These are phyloP conservation scores for Drosophila stalkeri DNA, from an alignment of 2,888 invertebrate genomes.

Conservation along the genomic window DNA sequence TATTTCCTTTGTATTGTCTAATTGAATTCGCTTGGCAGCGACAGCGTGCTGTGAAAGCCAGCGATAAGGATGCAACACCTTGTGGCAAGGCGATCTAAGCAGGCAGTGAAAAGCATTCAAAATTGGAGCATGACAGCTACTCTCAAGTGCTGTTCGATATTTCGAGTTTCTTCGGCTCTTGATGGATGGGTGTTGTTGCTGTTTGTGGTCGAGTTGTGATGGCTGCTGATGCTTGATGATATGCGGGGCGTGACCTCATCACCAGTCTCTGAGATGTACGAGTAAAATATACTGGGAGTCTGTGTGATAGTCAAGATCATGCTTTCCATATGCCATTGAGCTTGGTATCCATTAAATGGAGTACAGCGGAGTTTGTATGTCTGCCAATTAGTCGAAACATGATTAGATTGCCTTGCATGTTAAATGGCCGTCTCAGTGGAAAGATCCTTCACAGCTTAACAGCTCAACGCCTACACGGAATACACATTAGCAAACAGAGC, in stretches of 20 bases:
- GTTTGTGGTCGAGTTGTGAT: conserved; percentile 42
- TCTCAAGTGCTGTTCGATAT: conserved; percentile 17
- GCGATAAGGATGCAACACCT: conserved; percentile 33
- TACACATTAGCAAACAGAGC: background rate
- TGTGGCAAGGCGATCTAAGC: conserved; percentile 34
- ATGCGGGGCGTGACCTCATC: conserved; percentile 1
- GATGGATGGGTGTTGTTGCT: conserved; percentile 68
- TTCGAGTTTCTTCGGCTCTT: conserved; percentile 36
- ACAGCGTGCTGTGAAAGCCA: conserved; percentile 42
- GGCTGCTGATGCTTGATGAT: conserved; percentile 22
- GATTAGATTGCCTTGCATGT: conserved; percentile 18
- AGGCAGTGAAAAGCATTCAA: conserved; percentile 73
- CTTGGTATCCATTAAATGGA: background rate
- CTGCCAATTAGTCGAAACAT: conserved; percentile 34
- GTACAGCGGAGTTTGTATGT: background rate
- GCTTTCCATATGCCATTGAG: background rate
- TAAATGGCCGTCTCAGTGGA: conserved; percentile 16
- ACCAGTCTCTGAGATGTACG: background rate
- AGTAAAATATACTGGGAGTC: conserved; percentile 5
- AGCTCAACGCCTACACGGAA: conserved; percentile 37
- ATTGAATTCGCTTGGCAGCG: conserved; percentile 64
- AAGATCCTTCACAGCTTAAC: conserved; percentile 31
- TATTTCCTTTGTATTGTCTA: conserved; percentile 59
- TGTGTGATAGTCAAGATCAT: background rate
- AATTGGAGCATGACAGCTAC: conserved; percentile 69